phyloP scores from a whole-genome alignment of 2,113 vertebrate species.

The Erythrocercus mccallii region DNA sequence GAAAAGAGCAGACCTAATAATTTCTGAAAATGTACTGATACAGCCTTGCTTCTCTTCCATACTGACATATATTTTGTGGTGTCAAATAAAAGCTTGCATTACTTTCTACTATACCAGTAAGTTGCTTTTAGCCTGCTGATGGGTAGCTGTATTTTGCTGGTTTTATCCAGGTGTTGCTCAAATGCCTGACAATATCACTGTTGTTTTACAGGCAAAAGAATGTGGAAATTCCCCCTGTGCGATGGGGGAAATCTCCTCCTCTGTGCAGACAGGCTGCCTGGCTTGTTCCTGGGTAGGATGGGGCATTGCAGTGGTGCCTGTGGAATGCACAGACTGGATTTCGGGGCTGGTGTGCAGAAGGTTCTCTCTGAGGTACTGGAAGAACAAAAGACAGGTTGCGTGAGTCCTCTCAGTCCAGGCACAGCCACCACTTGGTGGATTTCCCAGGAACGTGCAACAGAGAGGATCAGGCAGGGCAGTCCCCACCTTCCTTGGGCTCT shows the following conservation, averaged over 20 bases:
- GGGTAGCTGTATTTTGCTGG: background rate
- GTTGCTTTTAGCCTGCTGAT: background rate
- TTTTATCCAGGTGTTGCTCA: background rate
- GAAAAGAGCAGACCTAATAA: background rate
- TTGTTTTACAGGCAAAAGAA: background rate
- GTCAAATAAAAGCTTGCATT: background rate
- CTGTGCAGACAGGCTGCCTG: background rate
- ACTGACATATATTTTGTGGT: background rate
- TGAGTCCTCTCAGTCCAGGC: background rate
- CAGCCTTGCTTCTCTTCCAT: background rate
- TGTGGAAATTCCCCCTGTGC: background rate
- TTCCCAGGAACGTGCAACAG: background rate
- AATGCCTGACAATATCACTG: background rate
- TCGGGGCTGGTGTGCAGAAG: background rate
- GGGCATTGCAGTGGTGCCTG: background rate
- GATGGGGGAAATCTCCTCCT: background rate
- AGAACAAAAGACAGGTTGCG: background rate
- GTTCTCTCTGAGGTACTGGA: background rate
- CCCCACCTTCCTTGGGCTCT: background rate
- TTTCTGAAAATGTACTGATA: background rate
- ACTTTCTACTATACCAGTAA: background rate
- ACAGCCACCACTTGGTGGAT: background rate
- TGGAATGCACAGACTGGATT: background rate
- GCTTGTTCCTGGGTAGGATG: background rate
- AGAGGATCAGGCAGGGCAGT: background rate